Percentiles rank a stretch among this genome's conserved stretches.
These are phyloP conservation scores for Conistra vaccinii DNA, from an alignment of 2,888 invertebrate species.

Conservation along the genomic window DNA sequence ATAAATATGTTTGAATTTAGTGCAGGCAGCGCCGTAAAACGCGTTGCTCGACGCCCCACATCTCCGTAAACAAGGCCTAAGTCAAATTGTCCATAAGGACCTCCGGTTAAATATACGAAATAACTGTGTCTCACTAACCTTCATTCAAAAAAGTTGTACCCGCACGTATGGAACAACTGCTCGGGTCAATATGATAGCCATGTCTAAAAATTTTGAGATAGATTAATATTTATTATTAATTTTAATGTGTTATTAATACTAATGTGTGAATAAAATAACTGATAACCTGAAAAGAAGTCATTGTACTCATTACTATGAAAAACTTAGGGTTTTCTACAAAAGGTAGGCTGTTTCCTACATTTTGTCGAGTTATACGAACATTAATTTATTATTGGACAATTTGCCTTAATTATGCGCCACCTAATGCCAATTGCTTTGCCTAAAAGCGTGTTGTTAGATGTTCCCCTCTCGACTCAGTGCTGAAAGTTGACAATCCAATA, in stretches of 20 bases:
- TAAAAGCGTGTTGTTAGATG: neutral
- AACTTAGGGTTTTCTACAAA: neutral
- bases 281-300: neutral
- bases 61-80: no score
- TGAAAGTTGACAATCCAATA: no score
- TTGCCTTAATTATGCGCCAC: neutral
- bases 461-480: neutral
- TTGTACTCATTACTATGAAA: neutral
- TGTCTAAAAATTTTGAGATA: slow-evolving; percentile 60
- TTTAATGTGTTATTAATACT: no score
- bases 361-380: neutral
- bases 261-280: neutral
- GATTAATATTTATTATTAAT: neutral
- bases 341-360: neutral
- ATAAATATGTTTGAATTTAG: no score
- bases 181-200: slow-evolving; percentile 57
- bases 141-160: slow-evolving; percentile 71
- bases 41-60: no score
- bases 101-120: neutral
- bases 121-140: slow-evolving; percentile 61
- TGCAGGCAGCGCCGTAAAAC: no score
- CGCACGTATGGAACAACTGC: slow-evolving; percentile 67
- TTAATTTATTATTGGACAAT: neutral
- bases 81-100: neutral
- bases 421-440: neutral